phyloP scores from a whole-genome alignment of 2,888 invertebrate genomes.

The Chrysomela aeneicollis region DNA sequence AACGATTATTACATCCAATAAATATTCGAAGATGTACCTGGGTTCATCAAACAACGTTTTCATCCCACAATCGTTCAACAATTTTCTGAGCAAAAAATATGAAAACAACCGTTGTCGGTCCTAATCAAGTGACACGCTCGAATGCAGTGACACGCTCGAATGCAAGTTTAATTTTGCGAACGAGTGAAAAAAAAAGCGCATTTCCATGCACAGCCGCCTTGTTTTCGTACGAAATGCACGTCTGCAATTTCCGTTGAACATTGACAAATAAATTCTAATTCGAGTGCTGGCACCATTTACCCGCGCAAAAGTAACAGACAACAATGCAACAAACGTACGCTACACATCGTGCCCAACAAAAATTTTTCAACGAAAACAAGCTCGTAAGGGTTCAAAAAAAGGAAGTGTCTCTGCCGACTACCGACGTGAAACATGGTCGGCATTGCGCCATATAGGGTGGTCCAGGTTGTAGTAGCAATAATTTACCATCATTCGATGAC shows the following conservation, averaged over 20 bases:
- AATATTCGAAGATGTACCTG: too few relatives aligned
- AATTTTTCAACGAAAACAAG: slow-evolving; percentile 16
- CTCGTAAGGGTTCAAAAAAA: slow-evolving; percentile 14
- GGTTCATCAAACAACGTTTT: too few relatives aligned
- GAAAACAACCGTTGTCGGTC: too few relatives aligned
- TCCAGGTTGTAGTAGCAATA: too few relatives aligned
- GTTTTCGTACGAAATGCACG: slow-evolving; percentile 14
- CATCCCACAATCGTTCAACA: too few relatives aligned
- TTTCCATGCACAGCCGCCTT: slow-evolving; percentile 6
- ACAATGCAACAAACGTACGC: slow-evolving; percentile 19
- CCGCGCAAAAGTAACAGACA: slow-evolving; percentile 11
- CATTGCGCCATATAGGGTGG: not conserved
- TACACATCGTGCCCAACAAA: slow-evolving; percentile 6
- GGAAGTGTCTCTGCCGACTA: not conserved
- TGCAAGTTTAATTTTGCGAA: slow-evolving; percentile 14
- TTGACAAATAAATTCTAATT: slow-evolving; percentile 27
- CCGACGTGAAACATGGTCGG: not conserved
- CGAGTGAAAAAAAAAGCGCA: not conserved
- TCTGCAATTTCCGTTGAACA: slow-evolving; percentile 25
- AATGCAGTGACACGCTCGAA: not conserved
- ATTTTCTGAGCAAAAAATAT: too few relatives aligned
- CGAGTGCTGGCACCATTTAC: slow-evolving; percentile 20
- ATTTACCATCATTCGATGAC: too few relatives aligned
- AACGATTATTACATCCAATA: too few relatives aligned
- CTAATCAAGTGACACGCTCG: not conserved